Percentiles rank a stretch among this genome's conserved stretches.
Evolutionary conservation across 2,888 invertebrate genomes (phyloP).

Genomic region (Scrobipalpa atriplicella): DNA sequence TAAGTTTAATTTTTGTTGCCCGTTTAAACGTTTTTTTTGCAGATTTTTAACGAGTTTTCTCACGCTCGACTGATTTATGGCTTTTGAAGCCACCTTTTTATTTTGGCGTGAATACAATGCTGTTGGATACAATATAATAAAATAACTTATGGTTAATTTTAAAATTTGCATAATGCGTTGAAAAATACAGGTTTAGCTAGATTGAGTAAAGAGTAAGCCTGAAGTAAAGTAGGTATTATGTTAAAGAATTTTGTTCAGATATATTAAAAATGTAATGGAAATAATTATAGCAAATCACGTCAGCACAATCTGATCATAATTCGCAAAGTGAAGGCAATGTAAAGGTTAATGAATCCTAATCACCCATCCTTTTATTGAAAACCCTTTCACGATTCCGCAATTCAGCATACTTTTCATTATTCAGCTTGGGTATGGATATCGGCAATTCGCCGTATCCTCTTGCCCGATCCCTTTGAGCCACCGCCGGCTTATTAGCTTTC

Average conservation of each 20-base stretch:
- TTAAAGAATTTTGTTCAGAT: no score
- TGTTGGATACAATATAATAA: not conserved
- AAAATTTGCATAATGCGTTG: not conserved
- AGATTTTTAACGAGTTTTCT: constrained; percentile 22
- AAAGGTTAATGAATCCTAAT: constrained; percentile 22
- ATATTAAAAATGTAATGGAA: not conserved
- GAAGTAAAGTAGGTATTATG: no score
- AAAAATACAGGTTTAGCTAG: no score
- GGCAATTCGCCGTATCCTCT: not conserved
- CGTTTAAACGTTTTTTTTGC: constrained; percentile 14
- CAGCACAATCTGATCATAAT: not conserved
- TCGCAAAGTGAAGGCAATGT: not conserved
- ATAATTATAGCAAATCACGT: not conserved
- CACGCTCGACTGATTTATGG: constrained; percentile 15
- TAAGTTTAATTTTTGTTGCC: constrained; percentile 19
- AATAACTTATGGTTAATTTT: not conserved
- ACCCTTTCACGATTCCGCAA: constrained; percentile 19
- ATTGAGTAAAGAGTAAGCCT: no score
- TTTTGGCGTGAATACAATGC: not conserved
- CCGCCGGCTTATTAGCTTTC: constrained; percentile 22
- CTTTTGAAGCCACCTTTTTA: constrained; percentile 7
- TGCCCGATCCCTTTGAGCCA: constrained; percentile 14
- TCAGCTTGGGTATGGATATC: constrained; percentile 18
- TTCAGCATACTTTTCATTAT: constrained; percentile 27
- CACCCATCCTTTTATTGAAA: constrained; percentile 11